Evolutionary conservation across 2,888 invertebrate species (phyloP).

Genomic region (Zaprionus obscuricornis): DNA sequence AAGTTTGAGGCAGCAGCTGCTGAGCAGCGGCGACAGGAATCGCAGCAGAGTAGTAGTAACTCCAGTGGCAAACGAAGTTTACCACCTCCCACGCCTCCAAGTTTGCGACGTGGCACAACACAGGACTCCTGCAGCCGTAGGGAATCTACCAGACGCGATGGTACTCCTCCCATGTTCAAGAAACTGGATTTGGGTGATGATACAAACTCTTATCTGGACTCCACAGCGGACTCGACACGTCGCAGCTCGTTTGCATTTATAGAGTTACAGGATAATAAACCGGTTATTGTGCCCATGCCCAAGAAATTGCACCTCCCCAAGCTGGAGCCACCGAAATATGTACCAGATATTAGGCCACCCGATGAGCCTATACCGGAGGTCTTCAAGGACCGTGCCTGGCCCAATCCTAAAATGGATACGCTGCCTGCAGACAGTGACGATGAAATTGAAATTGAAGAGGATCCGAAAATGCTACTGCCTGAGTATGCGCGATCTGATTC

Average conservation of each 20-base stretch:
- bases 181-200: constrained; percentile 66
- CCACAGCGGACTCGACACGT: constrained; percentile 65
- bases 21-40: constrained; percentile 54
- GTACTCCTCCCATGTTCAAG: constrained; percentile 77
- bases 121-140: constrained; percentile 57
- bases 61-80: constrained; percentile 63
- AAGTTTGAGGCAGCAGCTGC: constrained; percentile 66
- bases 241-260: constrained; percentile 81
- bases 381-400: constrained; percentile 76
- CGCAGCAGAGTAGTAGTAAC: constrained; percentile 57
- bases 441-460: constrained; percentile 32
- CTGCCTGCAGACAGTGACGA: constrained; percentile 33
- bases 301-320: constrained; percentile 71
- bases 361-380: constrained; percentile 67
- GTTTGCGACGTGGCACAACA: constrained; percentile 54
- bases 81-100: constrained; percentile 54
- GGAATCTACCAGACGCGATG: constrained; percentile 44
- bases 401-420: constrained; percentile 54
- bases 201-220: constrained; percentile 43
- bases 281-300: constrained; percentile 78
- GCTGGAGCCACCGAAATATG: constrained; percentile 54
- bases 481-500: constrained; percentile 68
- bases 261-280: constrained; percentile 74
- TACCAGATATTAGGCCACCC: constrained; percentile 49
- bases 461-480: constrained; percentile 43